Base-by-base conservation (phyloP, 2,888 invertebrate genomes). In the Seira musarum region DNA sequence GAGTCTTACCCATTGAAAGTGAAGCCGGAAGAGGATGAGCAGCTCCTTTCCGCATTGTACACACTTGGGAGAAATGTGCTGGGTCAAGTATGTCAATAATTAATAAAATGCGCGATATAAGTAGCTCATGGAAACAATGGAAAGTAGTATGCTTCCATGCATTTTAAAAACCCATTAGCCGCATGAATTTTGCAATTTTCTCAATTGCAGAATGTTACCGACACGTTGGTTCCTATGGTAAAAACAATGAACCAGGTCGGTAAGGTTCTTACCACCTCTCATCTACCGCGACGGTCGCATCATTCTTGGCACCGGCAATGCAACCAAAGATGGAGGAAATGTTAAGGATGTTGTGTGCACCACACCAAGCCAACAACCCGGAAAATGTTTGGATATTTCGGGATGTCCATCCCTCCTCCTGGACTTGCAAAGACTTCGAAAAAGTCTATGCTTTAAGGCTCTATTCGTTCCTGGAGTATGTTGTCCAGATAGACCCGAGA, bases 391-490 rank as follows among this genome's bases (percentile, higher is more conserved):
- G 88, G 96, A 97, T 88, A 90, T 97, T 19, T 95, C 95, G 87
- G 95, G 94, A 87, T 96, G 96, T 87, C 96, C 96, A 0, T 94
- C 95, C 85, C 89, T 96, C 25, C 90, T 96, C 0, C 89, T 97
- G 22, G 95, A 96, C 88, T 90, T 96, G 69, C 92, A 93, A 15
- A 94, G 93, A 88, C 90, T 97, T 19, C 90, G 96, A 35, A 95
- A 96, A 87, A 96, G 96, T 0, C 90, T 97, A 10, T 97, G 97
- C 88, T 97, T 97, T 88, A 96, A 96, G 89, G 95, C 94, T 83
- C 90, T 96, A 1, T 96, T 96, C 87, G 94, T 95, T 1, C 97
- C 97, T 0, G 97, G 97, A 0, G 96, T 97, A 24, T 97, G 97
- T 88, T 97, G 97, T 88, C 96, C 96, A 5, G 85, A 87, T 53